Percentiles rank a stretch among this genome's conserved stretches.
phyloP scores from a whole-genome alignment of 64 coral and sea anemone species.

The Acropora tenuis region DNA sequence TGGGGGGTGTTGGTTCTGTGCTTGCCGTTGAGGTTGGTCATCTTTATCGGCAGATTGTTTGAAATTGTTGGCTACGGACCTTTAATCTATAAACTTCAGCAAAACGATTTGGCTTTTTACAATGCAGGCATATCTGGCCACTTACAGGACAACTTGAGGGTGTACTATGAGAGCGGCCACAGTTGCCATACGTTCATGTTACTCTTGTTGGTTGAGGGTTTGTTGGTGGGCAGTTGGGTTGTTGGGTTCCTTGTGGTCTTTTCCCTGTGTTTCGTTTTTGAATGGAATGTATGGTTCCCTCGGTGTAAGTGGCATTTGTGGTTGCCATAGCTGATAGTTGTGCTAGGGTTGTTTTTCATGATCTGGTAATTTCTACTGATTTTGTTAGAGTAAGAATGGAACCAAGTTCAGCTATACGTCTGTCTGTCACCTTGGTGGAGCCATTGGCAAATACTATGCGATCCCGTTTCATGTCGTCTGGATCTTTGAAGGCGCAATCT shows the following conservation, averaged over 20 bases:
- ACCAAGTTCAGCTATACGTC: constrained; percentile 25
- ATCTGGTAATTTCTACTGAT: constrained; percentile 60
- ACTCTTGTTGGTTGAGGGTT: background rate
- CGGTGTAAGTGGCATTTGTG: background rate
- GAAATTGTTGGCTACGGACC: background rate
- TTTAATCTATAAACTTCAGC: too few species aligned
- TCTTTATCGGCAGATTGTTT: too few species aligned
- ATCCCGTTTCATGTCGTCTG: background rate
- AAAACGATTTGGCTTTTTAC: too few species aligned
- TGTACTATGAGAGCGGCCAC: constrained; percentile 5
- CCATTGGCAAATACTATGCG: constrained; percentile 42
- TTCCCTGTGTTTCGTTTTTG: too few species aligned
- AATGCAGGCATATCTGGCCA: constrained; percentile 47
- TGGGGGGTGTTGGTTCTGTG: too few species aligned
- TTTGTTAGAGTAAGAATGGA: constrained; percentile 53
- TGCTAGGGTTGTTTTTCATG: constrained; percentile 53
- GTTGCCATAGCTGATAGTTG: background rate
- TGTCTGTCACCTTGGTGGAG: constrained; percentile 37
- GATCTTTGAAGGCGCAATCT: constrained; percentile 42
- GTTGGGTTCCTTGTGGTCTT: too few species aligned
- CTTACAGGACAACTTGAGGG: constrained; percentile 56
- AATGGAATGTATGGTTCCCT: background rate
- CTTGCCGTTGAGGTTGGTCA: too few species aligned
- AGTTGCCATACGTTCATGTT: constrained; percentile 67
- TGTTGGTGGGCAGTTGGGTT: too few species aligned